A percentile compares a stretch with the other conserved stretches of the same genome.
Evolutionary conservation across 2,797 vertebrate genomes (phyloP).

Genomic region (Sebastes nivosus): DNA sequence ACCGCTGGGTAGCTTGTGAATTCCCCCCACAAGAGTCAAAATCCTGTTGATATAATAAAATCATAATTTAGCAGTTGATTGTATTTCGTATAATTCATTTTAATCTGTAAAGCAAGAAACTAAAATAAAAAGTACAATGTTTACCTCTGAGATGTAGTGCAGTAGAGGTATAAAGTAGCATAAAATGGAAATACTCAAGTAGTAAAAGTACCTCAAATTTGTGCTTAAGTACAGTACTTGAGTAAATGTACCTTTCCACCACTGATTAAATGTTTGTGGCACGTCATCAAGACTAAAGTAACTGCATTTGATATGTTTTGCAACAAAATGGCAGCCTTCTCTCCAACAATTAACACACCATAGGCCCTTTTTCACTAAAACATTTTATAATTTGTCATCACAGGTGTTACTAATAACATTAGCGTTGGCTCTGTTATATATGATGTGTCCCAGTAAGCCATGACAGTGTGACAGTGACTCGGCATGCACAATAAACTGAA

Average conservation of each 20-base stretch:
- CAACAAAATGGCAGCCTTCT: not conserved
- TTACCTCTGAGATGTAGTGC: no score
- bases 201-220: no score
- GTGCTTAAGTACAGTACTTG: no score
- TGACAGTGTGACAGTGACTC: not conserved
- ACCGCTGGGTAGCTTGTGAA: no score
- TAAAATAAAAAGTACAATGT: no score
- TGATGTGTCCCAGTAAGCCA: not conserved
- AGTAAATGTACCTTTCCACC: no score
- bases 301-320: not conserved
- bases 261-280: not conserved
- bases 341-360: not conserved
- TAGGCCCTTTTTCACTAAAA: not conserved
- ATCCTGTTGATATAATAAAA: no score
- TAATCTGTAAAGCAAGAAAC: no score
- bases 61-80: no score
- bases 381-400: not conserved
- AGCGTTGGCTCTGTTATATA: not conserved
- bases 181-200: no score
- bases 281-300: not conserved
- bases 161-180: no score
- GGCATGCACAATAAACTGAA: not conserved
- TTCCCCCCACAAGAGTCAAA: fast-evolving
- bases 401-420: not conserved
- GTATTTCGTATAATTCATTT: no score